phyloP scores from a whole-genome alignment of 2,113 vertebrate species.

The Corynorhinus townsendii region DNA sequence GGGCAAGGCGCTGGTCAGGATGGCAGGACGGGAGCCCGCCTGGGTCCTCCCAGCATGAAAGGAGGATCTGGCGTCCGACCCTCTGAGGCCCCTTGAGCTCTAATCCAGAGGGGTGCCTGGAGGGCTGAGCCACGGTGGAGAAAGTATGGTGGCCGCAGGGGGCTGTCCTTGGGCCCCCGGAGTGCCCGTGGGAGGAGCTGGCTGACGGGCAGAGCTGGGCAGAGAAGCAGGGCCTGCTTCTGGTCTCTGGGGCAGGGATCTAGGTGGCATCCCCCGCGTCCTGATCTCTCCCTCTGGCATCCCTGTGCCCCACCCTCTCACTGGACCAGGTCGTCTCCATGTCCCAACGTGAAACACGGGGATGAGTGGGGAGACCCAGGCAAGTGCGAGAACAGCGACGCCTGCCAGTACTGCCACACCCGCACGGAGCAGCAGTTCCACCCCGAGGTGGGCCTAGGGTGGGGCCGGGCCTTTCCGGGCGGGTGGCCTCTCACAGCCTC shows the following conservation, averaged over 20 bases:
- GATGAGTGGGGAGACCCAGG: slow-evolving; percentile 98
- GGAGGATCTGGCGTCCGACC: not conserved
- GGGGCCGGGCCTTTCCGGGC: accelerated
- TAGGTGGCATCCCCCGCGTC: not conserved
- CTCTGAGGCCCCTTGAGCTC: not conserved
- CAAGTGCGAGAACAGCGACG: slow-evolving; percentile 95
- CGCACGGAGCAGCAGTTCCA: slow-evolving; percentile 98
- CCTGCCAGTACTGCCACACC: slow-evolving; percentile 97
- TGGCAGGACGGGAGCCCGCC: not conserved
- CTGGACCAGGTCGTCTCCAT: slow-evolving; percentile 89
- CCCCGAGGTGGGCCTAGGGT: slow-evolving; percentile 87
- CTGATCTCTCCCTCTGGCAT: not conserved
- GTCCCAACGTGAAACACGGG: slow-evolving; percentile 96
- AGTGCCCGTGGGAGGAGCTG: not conserved
- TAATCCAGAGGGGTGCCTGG: not conserved
- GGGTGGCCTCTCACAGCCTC: not conserved
- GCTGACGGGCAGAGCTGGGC: not conserved
- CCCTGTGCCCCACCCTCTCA: not conserved
- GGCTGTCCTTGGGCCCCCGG: not conserved
- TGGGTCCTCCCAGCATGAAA: not conserved
- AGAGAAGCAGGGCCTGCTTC: not conserved
- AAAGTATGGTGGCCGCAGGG: not conserved
- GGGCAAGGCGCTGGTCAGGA: not conserved
- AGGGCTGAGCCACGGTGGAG: not conserved
- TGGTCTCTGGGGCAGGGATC: not conserved